Conservation (phyloP, 2,888 invertebrate genomes). For the Microplitis manilae region DNA sequence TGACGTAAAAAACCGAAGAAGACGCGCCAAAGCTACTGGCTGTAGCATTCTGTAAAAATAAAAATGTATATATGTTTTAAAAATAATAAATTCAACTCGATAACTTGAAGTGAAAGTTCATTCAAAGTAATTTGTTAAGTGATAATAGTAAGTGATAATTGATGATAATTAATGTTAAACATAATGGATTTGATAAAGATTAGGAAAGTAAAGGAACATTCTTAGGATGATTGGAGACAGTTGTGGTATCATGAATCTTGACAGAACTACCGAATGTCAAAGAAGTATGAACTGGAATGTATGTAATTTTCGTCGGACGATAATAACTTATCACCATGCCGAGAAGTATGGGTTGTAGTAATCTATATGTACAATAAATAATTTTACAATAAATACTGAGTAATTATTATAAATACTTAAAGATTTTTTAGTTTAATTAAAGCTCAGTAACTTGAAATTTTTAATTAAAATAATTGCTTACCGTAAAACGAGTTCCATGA, state of each 20-base stretch:
- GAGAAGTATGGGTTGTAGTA: neutral
- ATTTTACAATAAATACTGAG: too few relatives aligned
- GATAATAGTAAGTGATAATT: neutral
- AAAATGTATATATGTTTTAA: conserved; percentile 4
- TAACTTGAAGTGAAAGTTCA: neutral
- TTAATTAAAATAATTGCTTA: conserved; percentile 56
- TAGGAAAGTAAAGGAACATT: neutral
- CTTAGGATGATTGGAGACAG: neutral
- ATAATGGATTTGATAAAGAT: neutral
- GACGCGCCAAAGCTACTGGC: conserved; percentile 72
- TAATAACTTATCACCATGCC: neutral
- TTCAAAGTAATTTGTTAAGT: neutral
- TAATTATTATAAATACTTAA: neutral
- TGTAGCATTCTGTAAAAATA: conserved; percentile 74
- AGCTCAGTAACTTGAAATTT: neutral
- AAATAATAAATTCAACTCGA: neutral
- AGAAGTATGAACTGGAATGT: neutral
- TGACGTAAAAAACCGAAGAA: conserved; percentile 69
- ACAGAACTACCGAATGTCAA: neutral
- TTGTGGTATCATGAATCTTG: neutral
- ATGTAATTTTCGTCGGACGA: neutral
- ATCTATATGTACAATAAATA: neutral
- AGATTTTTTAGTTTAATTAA: neutral
- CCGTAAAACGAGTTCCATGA: conserved; percentile 78
- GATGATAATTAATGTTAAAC: neutral